A percentile compares a stretch with the other conserved stretches of the same genome.
phyloP scores from a whole-genome alignment of 2,888 invertebrate genomes.

The Escarpia spicata region DNA sequence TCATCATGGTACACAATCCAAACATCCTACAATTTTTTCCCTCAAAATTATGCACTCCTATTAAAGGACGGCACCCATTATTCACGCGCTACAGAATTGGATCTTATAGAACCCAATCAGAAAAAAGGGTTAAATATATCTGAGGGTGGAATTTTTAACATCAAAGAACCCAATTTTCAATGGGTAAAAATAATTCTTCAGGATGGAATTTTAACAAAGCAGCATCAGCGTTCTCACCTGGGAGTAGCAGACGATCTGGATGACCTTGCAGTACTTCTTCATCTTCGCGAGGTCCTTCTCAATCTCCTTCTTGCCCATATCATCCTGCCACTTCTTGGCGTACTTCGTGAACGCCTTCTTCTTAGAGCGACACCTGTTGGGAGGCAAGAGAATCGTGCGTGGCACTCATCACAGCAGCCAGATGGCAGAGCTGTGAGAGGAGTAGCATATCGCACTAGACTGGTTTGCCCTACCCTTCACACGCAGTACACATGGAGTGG shows the following conservation, averaged over 20 bases:
- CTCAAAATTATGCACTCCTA: no score
- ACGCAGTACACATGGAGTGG: slow-evolving; percentile 12
- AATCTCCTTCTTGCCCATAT: slow-evolving; percentile 94
- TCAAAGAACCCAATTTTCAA: no score
- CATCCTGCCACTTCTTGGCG: slow-evolving; percentile 98
- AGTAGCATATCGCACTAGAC: not conserved
- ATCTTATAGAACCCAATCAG: no score
- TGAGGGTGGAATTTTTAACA: no score
- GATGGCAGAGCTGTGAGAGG: slow-evolving; percentile 9
- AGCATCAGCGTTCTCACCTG: slow-evolving; percentile 73
- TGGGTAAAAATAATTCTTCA: no score
- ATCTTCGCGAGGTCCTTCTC: slow-evolving; percentile 97
- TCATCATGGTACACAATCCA: no score
- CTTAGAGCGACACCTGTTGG: slow-evolving; percentile 95
- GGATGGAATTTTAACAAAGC: not conserved
- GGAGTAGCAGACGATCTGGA: slow-evolving; percentile 96
- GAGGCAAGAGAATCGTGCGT: slow-evolving; percentile 18
- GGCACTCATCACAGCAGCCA: slow-evolving; percentile 27
- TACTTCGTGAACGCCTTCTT: slow-evolving; percentile 99
- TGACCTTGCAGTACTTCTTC: slow-evolving; percentile 96
- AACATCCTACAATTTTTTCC: no score
- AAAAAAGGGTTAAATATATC: no score
- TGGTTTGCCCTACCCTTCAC: not conserved
- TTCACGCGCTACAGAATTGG: no score
- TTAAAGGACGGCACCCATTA: no score